These are phyloP conservation scores for Villa cingulata DNA, from an alignment of 2,888 invertebrate species.

Conservation along the genomic window DNA sequence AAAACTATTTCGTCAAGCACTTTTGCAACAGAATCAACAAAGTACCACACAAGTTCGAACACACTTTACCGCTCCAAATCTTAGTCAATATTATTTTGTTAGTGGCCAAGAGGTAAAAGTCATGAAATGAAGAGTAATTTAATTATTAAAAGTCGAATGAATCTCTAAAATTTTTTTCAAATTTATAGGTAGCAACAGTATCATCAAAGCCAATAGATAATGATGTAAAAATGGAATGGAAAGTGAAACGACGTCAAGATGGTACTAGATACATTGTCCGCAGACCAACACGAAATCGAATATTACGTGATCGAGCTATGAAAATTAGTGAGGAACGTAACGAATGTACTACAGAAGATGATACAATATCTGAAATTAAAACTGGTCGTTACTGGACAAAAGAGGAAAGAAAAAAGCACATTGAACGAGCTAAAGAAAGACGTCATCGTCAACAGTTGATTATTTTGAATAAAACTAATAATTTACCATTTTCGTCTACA, in stretches of 20 bases:
- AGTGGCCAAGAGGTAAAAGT: slow-evolving; percentile 43
- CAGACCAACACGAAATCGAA: slow-evolving; percentile 50
- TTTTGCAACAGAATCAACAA: slow-evolving; percentile 28
- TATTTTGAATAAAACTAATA: slow-evolving; percentile 21
- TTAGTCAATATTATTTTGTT: slow-evolving; percentile 46
- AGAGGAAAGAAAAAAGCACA: slow-evolving; percentile 59
- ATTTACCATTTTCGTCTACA: slow-evolving; percentile 1
- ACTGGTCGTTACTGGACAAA: slow-evolving; percentile 61
- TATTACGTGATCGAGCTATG: slow-evolving; percentile 52
- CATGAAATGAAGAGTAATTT: too few relatives aligned
- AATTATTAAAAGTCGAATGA: slow-evolving; percentile 9
- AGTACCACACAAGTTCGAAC: slow-evolving; percentile 19
- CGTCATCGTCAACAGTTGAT: slow-evolving; percentile 35
- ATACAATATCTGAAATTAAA: slow-evolving; percentile 64
- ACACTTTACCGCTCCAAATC: slow-evolving; percentile 42
- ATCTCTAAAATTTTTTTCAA: too few relatives aligned
- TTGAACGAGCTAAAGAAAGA: slow-evolving; percentile 54
- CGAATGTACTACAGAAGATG: slow-evolving; percentile 57
- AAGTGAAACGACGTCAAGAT: slow-evolving; percentile 61
- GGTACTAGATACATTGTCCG: slow-evolving; percentile 64
- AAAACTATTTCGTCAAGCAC: slow-evolving; percentile 44
- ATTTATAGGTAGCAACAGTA: not conserved
- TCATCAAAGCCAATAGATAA: not conserved
- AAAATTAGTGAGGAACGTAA: slow-evolving; percentile 51
- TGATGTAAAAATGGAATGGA: slow-evolving; percentile 49